These are phyloP conservation scores for Fissipunctia ypsillon DNA, from an alignment of 2,888 invertebrate genomes.

Conservation along the genomic window DNA sequence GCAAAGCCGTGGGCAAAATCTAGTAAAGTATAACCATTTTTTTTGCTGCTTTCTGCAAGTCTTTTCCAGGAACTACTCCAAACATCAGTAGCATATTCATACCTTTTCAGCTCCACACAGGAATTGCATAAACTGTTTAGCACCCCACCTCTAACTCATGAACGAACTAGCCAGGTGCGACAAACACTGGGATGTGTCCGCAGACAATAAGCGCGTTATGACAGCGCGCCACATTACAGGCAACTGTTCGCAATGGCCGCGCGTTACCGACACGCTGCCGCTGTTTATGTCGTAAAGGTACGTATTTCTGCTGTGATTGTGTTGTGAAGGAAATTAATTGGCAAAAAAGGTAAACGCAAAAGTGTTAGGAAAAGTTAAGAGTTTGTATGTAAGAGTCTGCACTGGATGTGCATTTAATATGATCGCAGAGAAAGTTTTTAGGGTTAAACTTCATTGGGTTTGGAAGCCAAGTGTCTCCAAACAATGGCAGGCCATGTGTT, in stretches of 20 bases:
- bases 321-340: constrained; percentile 21
- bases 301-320: constrained; percentile 6
- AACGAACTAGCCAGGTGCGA: constrained; percentile 43
- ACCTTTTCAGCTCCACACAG: not conserved
- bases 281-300: constrained; percentile 37
- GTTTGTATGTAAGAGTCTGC: too few species aligned
- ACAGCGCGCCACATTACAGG: constrained; percentile 25
- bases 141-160: constrained; percentile 29
- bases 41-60: not conserved
- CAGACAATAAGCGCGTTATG: constrained; percentile 38
- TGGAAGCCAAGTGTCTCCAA: too few species aligned
- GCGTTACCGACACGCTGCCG: constrained; percentile 4
- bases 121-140: constrained; percentile 2
- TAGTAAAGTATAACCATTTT: not conserved
- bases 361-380: not conserved
- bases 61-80: not conserved
- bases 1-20: too few species aligned
- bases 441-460: not conserved
- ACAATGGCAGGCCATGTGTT: too few species aligned
- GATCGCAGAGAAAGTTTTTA: not conserved
- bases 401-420: not conserved
- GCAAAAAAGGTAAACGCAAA: not conserved
- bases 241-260: constrained; percentile 35
- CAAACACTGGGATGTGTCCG: constrained; percentile 38
- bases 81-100: not conserved